Conservation (phyloP, 2,888 invertebrate species). For the Electrophaes corylata region DNA sequence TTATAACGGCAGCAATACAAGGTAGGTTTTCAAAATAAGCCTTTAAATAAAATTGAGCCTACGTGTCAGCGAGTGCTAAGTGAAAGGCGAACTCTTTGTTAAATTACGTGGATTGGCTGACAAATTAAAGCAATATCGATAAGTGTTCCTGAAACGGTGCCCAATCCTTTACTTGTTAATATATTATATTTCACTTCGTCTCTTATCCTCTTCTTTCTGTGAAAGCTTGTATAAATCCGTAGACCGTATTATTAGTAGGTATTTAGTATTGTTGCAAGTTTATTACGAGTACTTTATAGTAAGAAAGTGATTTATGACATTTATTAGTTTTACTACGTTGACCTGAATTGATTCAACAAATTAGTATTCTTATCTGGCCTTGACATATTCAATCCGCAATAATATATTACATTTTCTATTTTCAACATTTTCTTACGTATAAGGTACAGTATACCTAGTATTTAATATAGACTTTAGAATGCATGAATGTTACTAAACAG, state of each 20-base stretch:
- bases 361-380: conserved; percentile 39
- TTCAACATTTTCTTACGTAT: background rate
- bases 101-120: conserved; percentile 66
- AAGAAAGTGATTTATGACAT: background rate
- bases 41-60: conserved; percentile 67
- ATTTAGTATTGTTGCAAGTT: too few relatives aligned
- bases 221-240: background rate
- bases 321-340: conserved; percentile 31
- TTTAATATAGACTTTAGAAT: background rate
- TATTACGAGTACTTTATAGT: too few relatives aligned
- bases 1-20: conserved; percentile 55
- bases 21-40: conserved; percentile 62
- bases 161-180: background rate
- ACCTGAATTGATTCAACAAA: conserved; percentile 41
- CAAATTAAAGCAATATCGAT: conserved; percentile 44
- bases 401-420: conserved; percentile 7
- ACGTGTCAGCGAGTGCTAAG: conserved; percentile 80
- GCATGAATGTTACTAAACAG: background rate
- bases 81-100: conserved; percentile 81
- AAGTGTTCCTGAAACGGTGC: too few relatives aligned
- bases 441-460: too few relatives aligned
- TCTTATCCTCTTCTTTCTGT: background rate
- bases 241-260: too few relatives aligned
- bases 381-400: conserved; percentile 42
- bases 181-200: background rate